Conservation (phyloP, 2,113 vertebrate species). For the Phalacrocorax pelagicus region DNA sequence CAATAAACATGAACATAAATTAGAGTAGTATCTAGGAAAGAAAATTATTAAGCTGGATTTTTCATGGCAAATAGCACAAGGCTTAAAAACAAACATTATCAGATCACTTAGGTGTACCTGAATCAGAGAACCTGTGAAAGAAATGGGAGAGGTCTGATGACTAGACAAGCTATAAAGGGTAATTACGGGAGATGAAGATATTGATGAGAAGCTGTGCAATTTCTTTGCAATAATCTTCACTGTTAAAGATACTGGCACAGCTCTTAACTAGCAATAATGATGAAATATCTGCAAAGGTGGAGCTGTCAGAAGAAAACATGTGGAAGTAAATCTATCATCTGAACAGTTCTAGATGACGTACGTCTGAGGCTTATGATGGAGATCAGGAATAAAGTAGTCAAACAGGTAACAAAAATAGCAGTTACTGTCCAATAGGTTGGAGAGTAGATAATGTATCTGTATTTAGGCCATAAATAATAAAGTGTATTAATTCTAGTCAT, state of each 20-base stretch:
- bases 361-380: background rate
- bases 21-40: background rate
- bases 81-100: background rate
- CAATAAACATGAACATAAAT: background rate
- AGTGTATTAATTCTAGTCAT: background rate
- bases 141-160: background rate
- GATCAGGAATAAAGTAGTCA: background rate
- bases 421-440: background rate
- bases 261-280: background rate
- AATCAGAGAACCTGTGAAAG: background rate
- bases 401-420: background rate
- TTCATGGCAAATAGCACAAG: background rate
- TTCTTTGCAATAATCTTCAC: background rate
- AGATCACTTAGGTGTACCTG: background rate
- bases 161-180: background rate
- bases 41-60: background rate
- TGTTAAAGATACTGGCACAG: background rate
- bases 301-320: background rate
- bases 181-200: background rate
- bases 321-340: background rate
- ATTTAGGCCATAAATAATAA: background rate
- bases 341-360: background rate
- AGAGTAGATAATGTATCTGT: background rate
- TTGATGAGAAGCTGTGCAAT: background rate
- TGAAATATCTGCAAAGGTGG: background rate